Percentiles rank a stretch among this genome's conserved stretches.
Evolutionary conservation across 23 tunicate species (phyloP).

Genomic region (Ciona savignyi): DNA sequence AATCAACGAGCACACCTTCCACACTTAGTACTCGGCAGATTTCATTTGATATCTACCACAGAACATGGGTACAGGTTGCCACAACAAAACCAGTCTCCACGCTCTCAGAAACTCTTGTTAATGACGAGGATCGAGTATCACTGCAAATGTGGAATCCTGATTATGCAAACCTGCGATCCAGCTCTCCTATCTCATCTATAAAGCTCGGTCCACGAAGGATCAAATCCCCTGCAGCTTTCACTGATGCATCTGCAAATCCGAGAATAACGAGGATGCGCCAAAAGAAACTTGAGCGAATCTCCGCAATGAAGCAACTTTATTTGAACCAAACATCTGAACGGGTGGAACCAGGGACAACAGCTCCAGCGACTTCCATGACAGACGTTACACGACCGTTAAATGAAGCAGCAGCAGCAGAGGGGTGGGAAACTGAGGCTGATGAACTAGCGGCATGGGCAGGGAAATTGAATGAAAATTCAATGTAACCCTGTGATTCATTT

Average conservation of each 20-base stretch:
- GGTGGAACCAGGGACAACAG: constrained; percentile 29
- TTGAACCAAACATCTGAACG: constrained; percentile 31
- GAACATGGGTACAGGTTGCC: constrained; percentile 61
- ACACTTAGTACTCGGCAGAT: constrained; percentile 23
- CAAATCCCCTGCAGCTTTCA: constrained; percentile 10
- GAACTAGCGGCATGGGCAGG: constrained; percentile 78
- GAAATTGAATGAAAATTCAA: constrained; percentile 30
- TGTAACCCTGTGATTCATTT: constrained; percentile 9
- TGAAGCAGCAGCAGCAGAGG: constrained; percentile 16
- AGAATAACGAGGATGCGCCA: constrained; percentile 48
- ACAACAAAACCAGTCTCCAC: constrained; percentile 56
- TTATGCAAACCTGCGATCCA: constrained; percentile 27
- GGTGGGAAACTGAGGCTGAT: constrained; percentile 81
- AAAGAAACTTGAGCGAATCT: constrained; percentile 64
- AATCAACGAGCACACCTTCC: neutral
- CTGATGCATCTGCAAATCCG: constrained; percentile 1
- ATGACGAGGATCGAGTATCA: neutral
- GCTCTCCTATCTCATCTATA: constrained; percentile 31
- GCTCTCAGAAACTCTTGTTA: neutral
- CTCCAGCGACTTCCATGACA: constrained; percentile 57
- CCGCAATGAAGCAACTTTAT: constrained; percentile 74
- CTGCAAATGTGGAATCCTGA: constrained; percentile 54
- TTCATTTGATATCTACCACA: constrained; percentile 74
- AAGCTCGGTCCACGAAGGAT: constrained; percentile 1
- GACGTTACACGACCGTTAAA: constrained; percentile 31